Evolutionary conservation across 2,113 vertebrate species (phyloP).

Genomic region (Diphyllodes magnificus): DNA sequence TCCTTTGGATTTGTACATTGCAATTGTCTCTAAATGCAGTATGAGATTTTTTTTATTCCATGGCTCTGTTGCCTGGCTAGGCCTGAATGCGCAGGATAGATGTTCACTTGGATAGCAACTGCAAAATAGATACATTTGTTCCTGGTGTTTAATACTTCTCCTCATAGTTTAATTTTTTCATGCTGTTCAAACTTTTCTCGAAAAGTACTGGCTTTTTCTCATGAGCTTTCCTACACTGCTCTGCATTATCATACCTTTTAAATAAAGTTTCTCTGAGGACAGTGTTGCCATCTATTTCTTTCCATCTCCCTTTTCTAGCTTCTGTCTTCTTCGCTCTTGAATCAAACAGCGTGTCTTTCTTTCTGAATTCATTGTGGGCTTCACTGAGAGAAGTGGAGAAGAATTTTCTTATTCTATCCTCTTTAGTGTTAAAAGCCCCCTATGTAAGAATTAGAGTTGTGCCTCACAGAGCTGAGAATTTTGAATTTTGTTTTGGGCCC

Average conservation of each 20-base stretch:
- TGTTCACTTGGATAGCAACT: neutral
- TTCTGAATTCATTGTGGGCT: neutral
- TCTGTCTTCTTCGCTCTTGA: neutral
- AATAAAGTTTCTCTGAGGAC: neutral
- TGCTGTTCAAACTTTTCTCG: neutral
- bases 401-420: neutral
- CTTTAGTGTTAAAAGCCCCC: neutral
- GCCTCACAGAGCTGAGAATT: neutral
- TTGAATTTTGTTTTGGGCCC: neutral
- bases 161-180: neutral
- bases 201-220: neutral
- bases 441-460: neutral
- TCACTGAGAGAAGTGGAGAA: neutral
- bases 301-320: neutral
- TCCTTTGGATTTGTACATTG: neutral
- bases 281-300: neutral
- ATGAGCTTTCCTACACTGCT: neutral
- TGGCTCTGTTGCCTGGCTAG: neutral
- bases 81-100: neutral
- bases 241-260: neutral
- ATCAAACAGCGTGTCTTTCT: neutral
- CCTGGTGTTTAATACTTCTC: neutral
- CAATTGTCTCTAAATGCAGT: neutral
- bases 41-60: neutral
- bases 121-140: neutral